phyloP scores from a whole-genome alignment of 2,113 vertebrate genomes.

The Caloenas nicobarica region DNA sequence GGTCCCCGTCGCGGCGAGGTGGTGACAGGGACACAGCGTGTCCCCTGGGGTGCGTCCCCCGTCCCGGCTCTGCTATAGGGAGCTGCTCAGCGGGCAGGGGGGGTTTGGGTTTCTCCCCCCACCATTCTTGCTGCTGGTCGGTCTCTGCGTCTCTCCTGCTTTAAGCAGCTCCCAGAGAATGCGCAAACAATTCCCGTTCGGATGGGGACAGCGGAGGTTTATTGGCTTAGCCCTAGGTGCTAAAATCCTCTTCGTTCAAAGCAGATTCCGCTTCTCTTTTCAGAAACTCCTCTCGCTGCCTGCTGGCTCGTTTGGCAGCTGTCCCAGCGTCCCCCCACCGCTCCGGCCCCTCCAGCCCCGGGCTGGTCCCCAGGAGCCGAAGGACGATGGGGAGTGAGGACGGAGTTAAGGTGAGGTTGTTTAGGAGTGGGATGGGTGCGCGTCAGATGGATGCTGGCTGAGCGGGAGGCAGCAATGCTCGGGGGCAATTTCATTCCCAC shows the following conservation, averaged over 20 bases:
- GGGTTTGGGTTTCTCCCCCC: neutral
- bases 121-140: neutral
- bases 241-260: slow-evolving; percentile 59
- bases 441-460: neutral
- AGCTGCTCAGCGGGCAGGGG: neutral
- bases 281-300: neutral
- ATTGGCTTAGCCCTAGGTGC: slow-evolving; percentile 61
- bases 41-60: neutral
- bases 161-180: neutral
- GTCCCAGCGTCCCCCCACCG: neutral
- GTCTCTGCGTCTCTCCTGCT: neutral
- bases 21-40: neutral
- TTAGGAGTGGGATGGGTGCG: neutral
- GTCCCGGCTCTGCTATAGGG: neutral
- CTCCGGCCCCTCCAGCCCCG: neutral
- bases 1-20: neutral
- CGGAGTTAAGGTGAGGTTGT: neutral
- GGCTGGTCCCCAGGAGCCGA: neutral
- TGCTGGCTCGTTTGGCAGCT: slow-evolving; percentile 38
- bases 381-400: neutral
- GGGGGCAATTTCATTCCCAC: neutral
- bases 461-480: neutral
- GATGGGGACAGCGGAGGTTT: slow-evolving; percentile 24
- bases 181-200: neutral
- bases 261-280: slow-evolving; percentile 42